Percentiles rank a stretch among this genome's conserved stretches.
Conservation (phyloP, 2,113 vertebrate species). For the Nansenia antarctica region DNA sequence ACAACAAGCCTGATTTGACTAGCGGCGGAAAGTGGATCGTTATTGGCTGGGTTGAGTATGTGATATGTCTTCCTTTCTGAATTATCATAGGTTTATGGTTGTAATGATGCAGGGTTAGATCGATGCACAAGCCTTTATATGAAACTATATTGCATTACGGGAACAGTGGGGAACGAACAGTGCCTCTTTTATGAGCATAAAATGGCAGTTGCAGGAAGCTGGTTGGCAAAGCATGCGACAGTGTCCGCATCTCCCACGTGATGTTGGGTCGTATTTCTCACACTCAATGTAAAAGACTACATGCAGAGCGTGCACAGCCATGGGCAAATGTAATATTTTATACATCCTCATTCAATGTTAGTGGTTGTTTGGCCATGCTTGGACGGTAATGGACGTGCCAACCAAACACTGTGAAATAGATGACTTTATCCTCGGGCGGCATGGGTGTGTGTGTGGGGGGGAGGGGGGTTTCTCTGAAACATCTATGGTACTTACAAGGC, state of each 20-base stretch:
- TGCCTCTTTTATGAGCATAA: neutral
- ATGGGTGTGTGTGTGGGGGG: no score
- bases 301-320: neutral
- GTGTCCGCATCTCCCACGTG: neutral
- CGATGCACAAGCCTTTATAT: neutral
- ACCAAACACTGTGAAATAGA: neutral
- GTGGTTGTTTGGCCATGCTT: slow-evolving; percentile 1
- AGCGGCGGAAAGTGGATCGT: neutral
- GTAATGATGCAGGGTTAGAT: neutral
- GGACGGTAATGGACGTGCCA: slow-evolving; percentile 1
- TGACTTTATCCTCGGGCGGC: neutral
- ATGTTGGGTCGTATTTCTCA: neutral
- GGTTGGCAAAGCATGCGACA: neutral
- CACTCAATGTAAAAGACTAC: neutral
- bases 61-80: neutral
- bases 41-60: neutral
- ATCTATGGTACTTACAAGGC: neutral
- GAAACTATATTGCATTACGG: neutral
- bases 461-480: neutral
- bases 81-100: neutral
- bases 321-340: neutral
- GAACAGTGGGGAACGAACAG: neutral
- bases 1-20: neutral
- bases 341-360: neutral
- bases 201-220: neutral